These are phyloP conservation scores for Nothocercus nigrocapillus DNA, from an alignment of 2,113 vertebrate species.

Conservation along the genomic window DNA sequence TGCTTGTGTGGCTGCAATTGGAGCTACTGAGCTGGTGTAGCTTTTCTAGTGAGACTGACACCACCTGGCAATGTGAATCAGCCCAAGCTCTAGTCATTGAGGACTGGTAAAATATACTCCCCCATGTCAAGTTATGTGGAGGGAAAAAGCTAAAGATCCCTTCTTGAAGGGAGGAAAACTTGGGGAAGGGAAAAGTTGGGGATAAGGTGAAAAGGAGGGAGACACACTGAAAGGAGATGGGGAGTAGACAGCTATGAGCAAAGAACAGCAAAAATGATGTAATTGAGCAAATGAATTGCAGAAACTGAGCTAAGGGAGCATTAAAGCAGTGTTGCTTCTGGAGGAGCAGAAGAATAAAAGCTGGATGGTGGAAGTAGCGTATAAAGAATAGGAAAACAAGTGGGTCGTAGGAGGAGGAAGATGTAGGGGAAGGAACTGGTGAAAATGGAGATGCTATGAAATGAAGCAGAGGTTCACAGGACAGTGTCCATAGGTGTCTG, in stretches of 20 bases:
- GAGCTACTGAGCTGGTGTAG: not conserved
- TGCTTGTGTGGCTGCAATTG: not conserved
- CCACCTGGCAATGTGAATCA: not conserved
- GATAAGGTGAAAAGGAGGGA: not conserved
- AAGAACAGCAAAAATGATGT: not conserved
- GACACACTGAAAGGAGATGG: fast-evolving
- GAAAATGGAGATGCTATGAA: not conserved
- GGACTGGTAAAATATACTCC: not conserved
- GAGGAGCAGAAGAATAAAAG: not conserved
- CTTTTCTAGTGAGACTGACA: not conserved
- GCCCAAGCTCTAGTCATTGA: not conserved
- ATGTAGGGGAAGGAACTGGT: not conserved
- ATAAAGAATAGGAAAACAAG: not conserved
- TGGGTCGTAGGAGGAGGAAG: not conserved
- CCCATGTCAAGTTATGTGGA: not conserved
- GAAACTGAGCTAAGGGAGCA: not conserved
- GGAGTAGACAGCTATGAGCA: not conserved
- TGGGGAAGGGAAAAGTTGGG: not conserved
- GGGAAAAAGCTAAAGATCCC: not conserved
- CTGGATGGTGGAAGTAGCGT: not conserved
- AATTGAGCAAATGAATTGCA: not conserved
- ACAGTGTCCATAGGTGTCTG: not conserved
- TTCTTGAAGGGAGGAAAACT: not conserved
- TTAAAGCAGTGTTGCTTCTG: not conserved
- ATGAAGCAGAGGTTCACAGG: not conserved